A percentile compares a stretch with the other conserved stretches of the same genome.
Evolutionary conservation across 2,797 vertebrate genomes (phyloP).

Genomic region (Myotis findleyi): DNA sequence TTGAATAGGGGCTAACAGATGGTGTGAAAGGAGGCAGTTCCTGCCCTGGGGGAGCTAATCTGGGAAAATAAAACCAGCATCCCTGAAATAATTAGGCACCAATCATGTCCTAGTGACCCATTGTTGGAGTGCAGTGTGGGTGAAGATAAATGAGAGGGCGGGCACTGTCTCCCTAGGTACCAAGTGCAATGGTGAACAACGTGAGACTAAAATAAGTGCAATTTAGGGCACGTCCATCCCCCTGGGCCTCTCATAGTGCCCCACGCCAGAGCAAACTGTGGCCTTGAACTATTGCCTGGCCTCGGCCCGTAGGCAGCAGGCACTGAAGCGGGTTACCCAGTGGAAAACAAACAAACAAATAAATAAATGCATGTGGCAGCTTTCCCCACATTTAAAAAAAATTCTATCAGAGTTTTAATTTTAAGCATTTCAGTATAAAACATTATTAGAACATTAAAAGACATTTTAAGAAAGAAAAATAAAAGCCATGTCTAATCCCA

Average conservation of each 20-base stretch:
- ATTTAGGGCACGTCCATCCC: not conserved
- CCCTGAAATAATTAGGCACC: conserved; percentile 57
- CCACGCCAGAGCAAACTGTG: not conserved
- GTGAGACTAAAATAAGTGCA: not conserved
- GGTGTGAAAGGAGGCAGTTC: not conserved
- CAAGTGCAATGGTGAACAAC: not conserved
- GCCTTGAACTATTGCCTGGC: not conserved
- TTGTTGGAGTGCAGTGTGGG: not conserved
- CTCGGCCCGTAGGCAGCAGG: not conserved
- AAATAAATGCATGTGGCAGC: not conserved
- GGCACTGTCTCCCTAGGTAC: not conserved
- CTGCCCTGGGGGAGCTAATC: not conserved
- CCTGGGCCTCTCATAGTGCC: not conserved
- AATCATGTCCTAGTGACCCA: not conserved
- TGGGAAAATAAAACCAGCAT: conserved; percentile 1
- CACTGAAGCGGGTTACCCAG: not conserved
- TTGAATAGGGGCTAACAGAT: conserved; percentile 2
- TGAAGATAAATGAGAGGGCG: not conserved
- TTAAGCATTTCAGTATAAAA: conserved; percentile 37
- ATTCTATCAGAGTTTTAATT: not conserved
- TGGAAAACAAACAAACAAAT: not conserved
- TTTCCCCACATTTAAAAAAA: not conserved
- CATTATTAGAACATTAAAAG: not conserved
- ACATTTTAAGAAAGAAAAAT: not conserved
- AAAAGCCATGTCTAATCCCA: not conserved